Base-by-base conservation (phyloP, 2,888 invertebrate genomes). In the Biston betularia region DNA sequence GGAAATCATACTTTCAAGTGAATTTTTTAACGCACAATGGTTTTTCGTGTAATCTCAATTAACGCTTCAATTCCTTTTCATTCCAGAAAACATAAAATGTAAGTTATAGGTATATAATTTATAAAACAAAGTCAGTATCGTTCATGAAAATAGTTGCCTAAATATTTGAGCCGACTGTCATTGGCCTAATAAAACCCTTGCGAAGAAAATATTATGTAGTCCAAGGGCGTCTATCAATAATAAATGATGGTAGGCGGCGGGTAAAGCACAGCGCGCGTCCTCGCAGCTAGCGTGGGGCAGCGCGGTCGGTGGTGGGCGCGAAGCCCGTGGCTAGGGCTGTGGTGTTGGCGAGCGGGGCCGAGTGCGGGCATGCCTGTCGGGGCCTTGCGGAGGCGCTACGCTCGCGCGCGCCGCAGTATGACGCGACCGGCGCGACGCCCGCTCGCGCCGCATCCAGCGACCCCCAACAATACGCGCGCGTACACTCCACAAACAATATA, bases 191-290 rank as follows among this genome's bases (percentile, higher is more conserved):
- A 85, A 86, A 83, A 80, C 76, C 78, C 77, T 79, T 79, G 76
- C 76, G 62, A 67, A 79, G 85, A 81, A 81, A 85, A 80, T 79
- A 81, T 81, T 86, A 85, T 89, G 83, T 91, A 86, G 92, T 75
- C 85, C 92, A 90, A 92, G 92, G 92, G 86, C 85, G 73, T 79
- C 77, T 80, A 88, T 89, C 86, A 86, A 88, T 90, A 89, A 84
- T 88, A 88, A 88, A 87, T 88, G 86, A 90, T 89, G 90, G 90
- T 87, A 86, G 66, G 50, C 24, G 56, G 59, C 54, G 44, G 56
- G 57, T 57, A 57, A 57, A 40, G 52, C 57, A 61, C 64, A 57
- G 63, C 63, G 15, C 53, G 53, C 50, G 50, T 34, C 35, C 11
- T 12, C 46, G 15, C 3, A 15, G 24, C 24, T 34, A 33, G 4